Evolutionary conservation across 2,113 vertebrate species (phyloP), one percentile per base, ranked within the genome.

Genomic region (Tricholaema leucomelas): DNA sequence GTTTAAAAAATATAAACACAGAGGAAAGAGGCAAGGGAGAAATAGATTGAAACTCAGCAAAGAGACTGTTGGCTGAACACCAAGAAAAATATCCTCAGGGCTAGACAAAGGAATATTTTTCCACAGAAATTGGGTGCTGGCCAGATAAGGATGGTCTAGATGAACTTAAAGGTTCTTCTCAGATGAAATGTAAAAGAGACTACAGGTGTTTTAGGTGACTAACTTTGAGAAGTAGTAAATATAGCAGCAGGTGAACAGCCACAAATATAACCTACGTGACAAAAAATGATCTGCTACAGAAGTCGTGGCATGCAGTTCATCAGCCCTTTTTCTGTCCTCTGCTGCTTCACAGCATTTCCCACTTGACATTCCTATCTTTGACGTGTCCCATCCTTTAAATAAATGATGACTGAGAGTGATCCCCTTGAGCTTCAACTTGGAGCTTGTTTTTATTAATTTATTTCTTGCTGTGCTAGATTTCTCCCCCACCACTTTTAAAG

Each of bases 401-500:
- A 96, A 95, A 94, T 93, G 95, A 96, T 96, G 95, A 89, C 95
- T 86, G 91, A 92, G 90, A 93, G 91, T 31, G 89, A 94, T 92
- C 84, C 92, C 91, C 90, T 94, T 91, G 88, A 96, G 96, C 92
- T 96, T 97, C 93, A 92, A 54, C 88, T 94, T 85, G 85, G 81
- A 94, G 90, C 18, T 1, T 85, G 92, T 90, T 95, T 94, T 96
- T 96, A 97, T 96, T 95, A 96, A 96, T 96, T 95, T 96, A 96
- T 93, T 96, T 94, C 96, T 96, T 42, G 58, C 93, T 95, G 96
- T 69, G 92, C 60, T 92, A 72, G 90, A 94, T 93, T 91, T 94
- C 56, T 86, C 88, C 79, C 92, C 84, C 79, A 81, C 81, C 84
- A 85, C 90, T 96, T 91, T 96, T 96, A 94, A 94, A 96, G 71